Evolutionary conservation across 1,140 invertebrate species (phyloP).

Genomic region (Halotydeus destructor): DNA sequence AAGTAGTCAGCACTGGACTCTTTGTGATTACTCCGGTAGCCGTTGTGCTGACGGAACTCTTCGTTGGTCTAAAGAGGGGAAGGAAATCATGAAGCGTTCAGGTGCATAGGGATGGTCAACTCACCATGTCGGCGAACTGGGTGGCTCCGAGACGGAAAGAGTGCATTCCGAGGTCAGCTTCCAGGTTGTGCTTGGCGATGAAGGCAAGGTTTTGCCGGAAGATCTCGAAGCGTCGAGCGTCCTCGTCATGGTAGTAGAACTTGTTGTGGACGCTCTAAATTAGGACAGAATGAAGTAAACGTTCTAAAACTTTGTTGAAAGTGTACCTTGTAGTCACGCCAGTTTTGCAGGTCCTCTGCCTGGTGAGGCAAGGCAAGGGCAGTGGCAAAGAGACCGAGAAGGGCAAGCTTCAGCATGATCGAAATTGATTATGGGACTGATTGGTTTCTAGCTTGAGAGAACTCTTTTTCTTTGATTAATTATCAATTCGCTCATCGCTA

Average conservation of each 20-base stretch:
- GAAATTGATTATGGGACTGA: too few relatives aligned
- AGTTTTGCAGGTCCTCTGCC: too few relatives aligned
- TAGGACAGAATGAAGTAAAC: not conserved
- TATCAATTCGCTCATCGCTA: too few relatives aligned
- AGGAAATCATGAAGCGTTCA: not conserved
- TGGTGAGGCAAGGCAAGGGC: too few relatives aligned
- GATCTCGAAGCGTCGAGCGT: slow-evolving; percentile 3
- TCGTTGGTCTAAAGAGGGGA: too few relatives aligned
- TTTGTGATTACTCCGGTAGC: not conserved
- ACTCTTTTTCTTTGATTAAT: too few relatives aligned
- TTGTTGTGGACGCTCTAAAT: slow-evolving; percentile 8
- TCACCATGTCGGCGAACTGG: slow-evolving; percentile 19
- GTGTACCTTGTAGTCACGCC: too few relatives aligned
- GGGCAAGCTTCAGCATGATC: too few relatives aligned
- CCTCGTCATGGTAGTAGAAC: slow-evolving; percentile 4
- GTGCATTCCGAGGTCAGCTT: slow-evolving; percentile 19
- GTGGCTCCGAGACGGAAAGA: slow-evolving; percentile 21
- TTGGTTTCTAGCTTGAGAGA: too few relatives aligned
- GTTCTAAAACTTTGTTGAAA: not conserved
- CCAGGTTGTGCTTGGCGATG: slow-evolving; percentile 19
- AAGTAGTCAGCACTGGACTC: too few relatives aligned
- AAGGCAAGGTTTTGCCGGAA: slow-evolving; percentile 2
- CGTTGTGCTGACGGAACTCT: not conserved
- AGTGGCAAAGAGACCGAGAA: too few relatives aligned
- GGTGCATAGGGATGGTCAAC: not conserved